Evolutionary conservation across 2,888 invertebrate genomes (phyloP).

Genomic region (Halocaridina rubra): DNA sequence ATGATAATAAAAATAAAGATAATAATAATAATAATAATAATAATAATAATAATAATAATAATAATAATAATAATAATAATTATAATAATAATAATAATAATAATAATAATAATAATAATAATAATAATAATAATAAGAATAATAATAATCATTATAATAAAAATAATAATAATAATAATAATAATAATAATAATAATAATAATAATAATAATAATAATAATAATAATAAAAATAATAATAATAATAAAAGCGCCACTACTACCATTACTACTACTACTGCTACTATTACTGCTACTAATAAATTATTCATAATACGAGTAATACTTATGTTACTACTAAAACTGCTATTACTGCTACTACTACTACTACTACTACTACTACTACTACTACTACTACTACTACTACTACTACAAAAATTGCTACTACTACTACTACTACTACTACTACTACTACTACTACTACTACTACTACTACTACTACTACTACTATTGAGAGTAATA

Average conservation of each 20-base stretch:
- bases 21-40: neutral
- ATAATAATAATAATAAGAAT: neutral
- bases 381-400: neutral
- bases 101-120: neutral
- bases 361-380: neutral
- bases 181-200: neutral
- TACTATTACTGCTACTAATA: neutral
- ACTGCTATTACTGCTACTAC: neutral
- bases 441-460: neutral
- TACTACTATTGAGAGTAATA: neutral
- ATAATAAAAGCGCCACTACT: neutral
- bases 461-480: neutral
- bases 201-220: neutral
- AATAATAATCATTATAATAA: neutral
- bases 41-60: too few relatives aligned
- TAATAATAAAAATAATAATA: neutral
- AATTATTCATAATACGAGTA: too few relatives aligned
- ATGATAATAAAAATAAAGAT: neutral
- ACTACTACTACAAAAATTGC: neutral
- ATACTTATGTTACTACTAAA: too few relatives aligned
- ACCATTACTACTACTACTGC: neutral
- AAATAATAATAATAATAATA: neutral
- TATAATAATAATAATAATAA: neutral
- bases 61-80: neutral
- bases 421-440: neutral